Conservation (phyloP, 2,888 invertebrate species). For the Pammene fasciana region DNA sequence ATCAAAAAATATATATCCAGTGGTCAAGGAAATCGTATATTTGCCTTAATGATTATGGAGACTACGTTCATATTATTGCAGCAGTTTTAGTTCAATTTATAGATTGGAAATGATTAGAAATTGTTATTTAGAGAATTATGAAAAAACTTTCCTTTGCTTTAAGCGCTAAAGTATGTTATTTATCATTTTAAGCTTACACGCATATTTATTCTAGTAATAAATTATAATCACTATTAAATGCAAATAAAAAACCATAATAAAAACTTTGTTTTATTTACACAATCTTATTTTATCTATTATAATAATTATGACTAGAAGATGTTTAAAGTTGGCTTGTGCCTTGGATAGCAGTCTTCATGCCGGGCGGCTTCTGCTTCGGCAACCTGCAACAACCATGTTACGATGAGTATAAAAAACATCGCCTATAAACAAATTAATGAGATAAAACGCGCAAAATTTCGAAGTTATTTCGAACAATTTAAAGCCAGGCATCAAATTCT, state of each 20-base stretch:
- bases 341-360: conserved; percentile 72
- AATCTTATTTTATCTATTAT: conserved; percentile 25
- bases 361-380: conserved; percentile 74
- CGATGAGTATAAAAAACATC: not conserved
- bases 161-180: conserved; percentile 29
- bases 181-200: conserved; percentile 32
- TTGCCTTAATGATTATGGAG: too few species aligned
- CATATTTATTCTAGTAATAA: conserved; percentile 40
- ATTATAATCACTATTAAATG: conserved; percentile 31
- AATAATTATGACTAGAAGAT: conserved; percentile 26
- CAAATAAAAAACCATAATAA: conserved; percentile 41
- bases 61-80: too few species aligned
- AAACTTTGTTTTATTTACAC: conserved; percentile 40
- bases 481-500: too few species aligned
- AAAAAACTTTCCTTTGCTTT: conserved; percentile 5
- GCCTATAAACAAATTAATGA: too few species aligned
- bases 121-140: not conserved
- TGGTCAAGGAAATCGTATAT: too few species aligned
- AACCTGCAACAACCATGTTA: conserved; percentile 57
- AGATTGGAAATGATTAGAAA: too few species aligned
- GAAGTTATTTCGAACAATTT: too few species aligned
- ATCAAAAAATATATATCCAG: too few species aligned
- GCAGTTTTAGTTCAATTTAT: too few species aligned
- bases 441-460: too few species aligned
- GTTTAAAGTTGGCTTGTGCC: conserved; percentile 73